Conservation (phyloP, 2,888 invertebrate species). For the Dryococelus australis region DNA sequence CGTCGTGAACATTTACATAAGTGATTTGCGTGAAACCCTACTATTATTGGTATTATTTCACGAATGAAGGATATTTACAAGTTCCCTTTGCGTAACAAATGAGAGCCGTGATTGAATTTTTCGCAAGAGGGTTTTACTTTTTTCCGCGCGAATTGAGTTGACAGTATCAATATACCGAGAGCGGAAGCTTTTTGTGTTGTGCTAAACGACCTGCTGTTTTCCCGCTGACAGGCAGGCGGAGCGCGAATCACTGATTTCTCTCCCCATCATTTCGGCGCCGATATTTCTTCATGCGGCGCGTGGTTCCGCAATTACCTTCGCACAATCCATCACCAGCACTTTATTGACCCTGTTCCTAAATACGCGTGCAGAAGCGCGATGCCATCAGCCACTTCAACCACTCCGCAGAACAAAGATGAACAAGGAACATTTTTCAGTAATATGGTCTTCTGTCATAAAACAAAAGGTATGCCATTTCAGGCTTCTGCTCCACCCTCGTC, state of each 20-base stretch:
- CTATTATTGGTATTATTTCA: neutral
- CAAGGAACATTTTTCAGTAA: slow-evolving; percentile 30
- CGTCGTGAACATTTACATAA: no score
- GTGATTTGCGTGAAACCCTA: neutral
- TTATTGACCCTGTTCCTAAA: neutral
- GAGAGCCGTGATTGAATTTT: neutral
- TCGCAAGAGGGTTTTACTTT: neutral
- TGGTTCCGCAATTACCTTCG: neutral
- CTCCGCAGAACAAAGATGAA: slow-evolving; percentile 20
- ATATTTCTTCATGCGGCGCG: slow-evolving; percentile 16
- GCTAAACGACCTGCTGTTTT: neutral
- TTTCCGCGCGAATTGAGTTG: neutral
- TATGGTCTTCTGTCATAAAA: slow-evolving; percentile 38
- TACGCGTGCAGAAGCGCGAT: neutral
- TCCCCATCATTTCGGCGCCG: slow-evolving; percentile 1
- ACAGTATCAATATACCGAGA: neutral
- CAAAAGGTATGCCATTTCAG: slow-evolving; percentile 32
- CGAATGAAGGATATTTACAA: neutral
- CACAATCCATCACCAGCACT: neutral
- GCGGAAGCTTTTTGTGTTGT: neutral
- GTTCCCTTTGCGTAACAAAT: neutral
- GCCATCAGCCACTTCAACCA: neutral
- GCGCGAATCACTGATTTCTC: slow-evolving; percentile 2
- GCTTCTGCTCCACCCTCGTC: slow-evolving; percentile 20
- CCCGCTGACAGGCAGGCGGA: slow-evolving; percentile 9